phyloP scores from a whole-genome alignment of 2,888 invertebrate species.

The Schizotus pectinicornis region DNA sequence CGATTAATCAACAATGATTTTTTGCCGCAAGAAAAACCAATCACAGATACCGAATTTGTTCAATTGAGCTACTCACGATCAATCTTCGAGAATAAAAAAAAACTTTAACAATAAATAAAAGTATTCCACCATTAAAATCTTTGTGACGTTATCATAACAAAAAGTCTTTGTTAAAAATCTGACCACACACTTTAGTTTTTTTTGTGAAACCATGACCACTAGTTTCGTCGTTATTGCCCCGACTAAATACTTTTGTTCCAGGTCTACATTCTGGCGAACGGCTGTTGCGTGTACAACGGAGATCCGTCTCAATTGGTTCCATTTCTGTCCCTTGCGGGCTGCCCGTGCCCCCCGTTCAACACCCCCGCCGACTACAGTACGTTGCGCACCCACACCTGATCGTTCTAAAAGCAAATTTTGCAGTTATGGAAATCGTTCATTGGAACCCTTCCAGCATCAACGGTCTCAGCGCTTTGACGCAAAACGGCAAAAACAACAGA shows the following conservation, averaged over 20 bases:
- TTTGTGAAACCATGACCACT: too few species aligned
- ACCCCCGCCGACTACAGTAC: conserved; percentile 77
- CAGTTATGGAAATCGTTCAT: background rate
- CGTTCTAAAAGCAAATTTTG: background rate
- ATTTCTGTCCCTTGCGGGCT: conserved; percentile 68
- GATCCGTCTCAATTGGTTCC: conserved; percentile 72
- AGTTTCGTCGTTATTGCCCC: background rate
- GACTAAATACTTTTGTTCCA: conserved; percentile 21
- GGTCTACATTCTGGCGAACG: conserved; percentile 64
- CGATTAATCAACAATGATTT: too few species aligned
- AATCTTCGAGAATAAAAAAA: too few species aligned
- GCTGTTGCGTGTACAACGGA: conserved; percentile 73
- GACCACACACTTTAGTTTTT: too few species aligned
- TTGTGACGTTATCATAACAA: too few species aligned
- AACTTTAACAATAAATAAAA: too few species aligned
- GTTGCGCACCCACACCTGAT: conserved; percentile 20
- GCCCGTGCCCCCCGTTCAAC: conserved; percentile 76
- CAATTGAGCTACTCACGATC: too few species aligned
- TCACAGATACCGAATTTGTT: too few species aligned
- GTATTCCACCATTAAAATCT: too few species aligned
- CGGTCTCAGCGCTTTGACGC: background rate
- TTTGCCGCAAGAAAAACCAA: too few species aligned
- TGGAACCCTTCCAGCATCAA: background rate
- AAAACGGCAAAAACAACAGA: conserved; percentile 56
- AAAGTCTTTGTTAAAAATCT: too few species aligned